Evolutionary conservation across 1,140 invertebrate genomes (phyloP).

Genomic region (Patella vulgata): DNA sequence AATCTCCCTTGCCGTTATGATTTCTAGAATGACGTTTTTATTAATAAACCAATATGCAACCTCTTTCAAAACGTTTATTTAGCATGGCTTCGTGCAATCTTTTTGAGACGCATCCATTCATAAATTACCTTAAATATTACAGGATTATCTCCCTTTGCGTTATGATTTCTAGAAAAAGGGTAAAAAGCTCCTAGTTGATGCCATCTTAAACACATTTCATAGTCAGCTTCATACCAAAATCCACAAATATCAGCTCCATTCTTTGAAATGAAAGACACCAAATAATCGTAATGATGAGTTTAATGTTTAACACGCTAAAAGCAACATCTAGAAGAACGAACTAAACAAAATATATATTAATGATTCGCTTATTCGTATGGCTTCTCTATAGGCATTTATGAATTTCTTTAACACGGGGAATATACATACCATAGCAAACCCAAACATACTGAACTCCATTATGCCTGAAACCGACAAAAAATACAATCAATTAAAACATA

Average conservation of each 20-base stretch:
- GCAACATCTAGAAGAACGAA: not conserved
- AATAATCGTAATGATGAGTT: not conserved
- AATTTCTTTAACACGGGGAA: not conserved
- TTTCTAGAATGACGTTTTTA: too few relatives aligned
- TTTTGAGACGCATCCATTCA: too few relatives aligned
- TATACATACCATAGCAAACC: constrained; percentile 69
- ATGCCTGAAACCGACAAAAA: constrained; percentile 49
- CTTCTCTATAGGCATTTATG: too few relatives aligned
- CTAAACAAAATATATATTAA: not conserved
- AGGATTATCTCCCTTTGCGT: constrained; percentile 25
- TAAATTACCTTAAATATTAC: constrained; percentile 6
- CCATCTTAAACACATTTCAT: constrained; percentile 55
- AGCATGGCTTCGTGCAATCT: too few relatives aligned
- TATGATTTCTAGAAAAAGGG: constrained; percentile 54
- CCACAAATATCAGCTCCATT: constrained; percentile 58
- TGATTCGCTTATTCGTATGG: not conserved
- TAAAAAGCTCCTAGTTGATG: constrained; percentile 56
- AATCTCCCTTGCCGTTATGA: too few relatives aligned
- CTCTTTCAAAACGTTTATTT: too few relatives aligned
- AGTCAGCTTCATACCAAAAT: constrained; percentile 42
- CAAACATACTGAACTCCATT: constrained; percentile 84
- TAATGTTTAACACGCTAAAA: too few relatives aligned
- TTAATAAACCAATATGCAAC: too few relatives aligned
- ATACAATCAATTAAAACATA: not conserved
- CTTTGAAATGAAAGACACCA: constrained; percentile 23